Evolutionary conservation across 1,140 invertebrate genomes (phyloP), one percentile per base, ranked within the genome.

Genomic region (Marisa cornuarietis): DNA sequence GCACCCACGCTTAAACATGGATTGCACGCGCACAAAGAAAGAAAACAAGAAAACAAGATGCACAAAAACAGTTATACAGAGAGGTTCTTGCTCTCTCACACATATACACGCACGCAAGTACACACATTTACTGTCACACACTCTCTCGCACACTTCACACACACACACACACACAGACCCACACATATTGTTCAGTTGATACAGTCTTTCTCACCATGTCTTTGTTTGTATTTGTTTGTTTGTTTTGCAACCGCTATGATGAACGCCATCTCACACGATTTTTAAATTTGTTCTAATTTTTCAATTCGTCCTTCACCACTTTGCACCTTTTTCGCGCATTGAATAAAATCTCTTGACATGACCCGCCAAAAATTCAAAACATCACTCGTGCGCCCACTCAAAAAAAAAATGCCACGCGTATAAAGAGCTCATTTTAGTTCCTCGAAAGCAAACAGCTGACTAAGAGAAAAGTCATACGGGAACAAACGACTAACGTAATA

Each of bases 81-180:
- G 7, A 69, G 7, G 7, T 31, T 26, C 66, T 26, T 6, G 2
- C 66, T 26, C 66, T 26, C 66, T 26, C 8, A 69, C 66, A 69
- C 66, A 69, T 31, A 69, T 6, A 69, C 66, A 69, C n/a, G n/a
- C n/a, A n/a, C n/a, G n/a, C n/a, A n/a, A n/a, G n/a, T n/a, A n/a
- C n/a, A n/a, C n/a, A n/a, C n/a, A n/a, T n/a, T n/a, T n/a, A 69
- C 66, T 5, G n/a, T 26, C 66, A 69, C 66, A 69, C 66, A 69
- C 66, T n/a, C n/a, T n/a, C n/a, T n/a, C n/a, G n/a, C n/a, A n/a
- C n/a, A n/a, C n/a, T n/a, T n/a, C n/a, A n/a, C n/a, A n/a, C n/a
- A n/a, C n/a, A n/a, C n/a, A n/a, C n/a, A n/a, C n/a, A n/a, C n/a
- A n/a, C n/a, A n/a, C n/a, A n/a, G n/a, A n/a, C n/a, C 7, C 66